phyloP scores from a whole-genome alignment of 2,888 invertebrate species.

The Watsonalla binaria region DNA sequence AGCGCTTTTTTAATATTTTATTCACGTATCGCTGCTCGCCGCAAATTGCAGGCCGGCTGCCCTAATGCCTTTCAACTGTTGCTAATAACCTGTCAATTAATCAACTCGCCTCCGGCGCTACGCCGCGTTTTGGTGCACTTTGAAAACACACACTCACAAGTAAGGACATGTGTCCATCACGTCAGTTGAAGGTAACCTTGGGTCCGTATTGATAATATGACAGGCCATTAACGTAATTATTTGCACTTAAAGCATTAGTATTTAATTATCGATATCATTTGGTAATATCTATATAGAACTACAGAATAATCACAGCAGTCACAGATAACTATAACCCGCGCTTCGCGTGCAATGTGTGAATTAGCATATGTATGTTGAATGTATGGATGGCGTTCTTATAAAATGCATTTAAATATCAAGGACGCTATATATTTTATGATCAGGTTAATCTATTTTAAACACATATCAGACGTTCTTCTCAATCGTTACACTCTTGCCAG shows the following conservation, averaged over 20 bases:
- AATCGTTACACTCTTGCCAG: too few species aligned
- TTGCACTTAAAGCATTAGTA: constrained; percentile 1
- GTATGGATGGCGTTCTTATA: too few species aligned
- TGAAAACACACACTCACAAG: constrained; percentile 35
- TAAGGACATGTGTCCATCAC: constrained; percentile 27
- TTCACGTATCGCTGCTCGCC: constrained; percentile 60
- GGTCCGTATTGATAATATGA: constrained; percentile 10
- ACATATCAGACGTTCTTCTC: too few species aligned
- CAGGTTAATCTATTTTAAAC: too few species aligned
- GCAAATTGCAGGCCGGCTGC: constrained; percentile 74
- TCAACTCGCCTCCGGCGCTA: constrained; percentile 62
- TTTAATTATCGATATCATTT: too few species aligned
- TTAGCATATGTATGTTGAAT: too few species aligned
- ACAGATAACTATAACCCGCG: too few species aligned
- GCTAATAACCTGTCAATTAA: constrained; percentile 79
- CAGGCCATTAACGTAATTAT: constrained; percentile 4
- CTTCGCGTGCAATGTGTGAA: too few species aligned
- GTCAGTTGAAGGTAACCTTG: constrained; percentile 19
- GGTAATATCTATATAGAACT: too few species aligned
- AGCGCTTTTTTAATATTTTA: constrained; percentile 68
- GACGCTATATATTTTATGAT: too few species aligned
- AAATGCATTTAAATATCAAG: too few species aligned
- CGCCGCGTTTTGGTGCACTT: constrained; percentile 45
- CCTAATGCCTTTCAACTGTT: constrained; percentile 79
- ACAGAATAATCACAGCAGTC: too few species aligned